phyloP scores from a whole-genome alignment of 53 echinoderm and acorn worm genomes.

The Echinometra lucunter region DNA sequence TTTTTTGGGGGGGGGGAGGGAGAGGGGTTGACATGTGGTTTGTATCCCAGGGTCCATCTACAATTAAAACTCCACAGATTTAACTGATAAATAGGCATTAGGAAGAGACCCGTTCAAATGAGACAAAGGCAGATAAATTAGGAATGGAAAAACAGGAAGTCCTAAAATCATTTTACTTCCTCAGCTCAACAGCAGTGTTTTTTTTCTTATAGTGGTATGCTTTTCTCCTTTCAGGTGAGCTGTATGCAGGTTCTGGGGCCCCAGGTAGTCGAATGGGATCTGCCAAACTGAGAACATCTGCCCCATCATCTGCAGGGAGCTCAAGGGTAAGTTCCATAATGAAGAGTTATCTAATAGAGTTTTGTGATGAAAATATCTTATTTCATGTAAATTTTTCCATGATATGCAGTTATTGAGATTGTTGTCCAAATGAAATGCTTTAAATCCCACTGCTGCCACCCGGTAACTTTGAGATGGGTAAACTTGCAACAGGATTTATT shows the following conservation, averaged over 20 bases:
- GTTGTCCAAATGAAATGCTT: too few species aligned
- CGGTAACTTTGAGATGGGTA: too few species aligned
- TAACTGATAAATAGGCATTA: neutral
- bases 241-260: constrained; percentile 88
- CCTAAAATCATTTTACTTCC: neutral
- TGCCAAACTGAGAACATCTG: constrained; percentile 80
- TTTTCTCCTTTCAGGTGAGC: constrained; percentile 74
- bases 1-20: too few species aligned
- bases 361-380: too few species aligned
- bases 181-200: neutral
- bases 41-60: too few species aligned
- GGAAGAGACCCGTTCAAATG: neutral
- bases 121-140: neutral
- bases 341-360: too few species aligned
- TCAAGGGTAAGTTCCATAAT: constrained; percentile 63
- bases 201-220: too few species aligned
- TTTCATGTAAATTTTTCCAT: too few species aligned
- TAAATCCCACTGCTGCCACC: too few species aligned
- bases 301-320: constrained; percentile 67
- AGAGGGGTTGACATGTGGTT: too few species aligned
- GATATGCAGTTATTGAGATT: too few species aligned
- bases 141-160: constrained; percentile 2
- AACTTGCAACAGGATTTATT: too few species aligned
- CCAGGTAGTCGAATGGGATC: constrained; percentile 85
- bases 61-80: neutral